A percentile compares a stretch with the other conserved stretches of the same genome.
phyloP scores from a whole-genome alignment of 2,888 invertebrate genomes.

The Ichneumoninae sp. region DNA sequence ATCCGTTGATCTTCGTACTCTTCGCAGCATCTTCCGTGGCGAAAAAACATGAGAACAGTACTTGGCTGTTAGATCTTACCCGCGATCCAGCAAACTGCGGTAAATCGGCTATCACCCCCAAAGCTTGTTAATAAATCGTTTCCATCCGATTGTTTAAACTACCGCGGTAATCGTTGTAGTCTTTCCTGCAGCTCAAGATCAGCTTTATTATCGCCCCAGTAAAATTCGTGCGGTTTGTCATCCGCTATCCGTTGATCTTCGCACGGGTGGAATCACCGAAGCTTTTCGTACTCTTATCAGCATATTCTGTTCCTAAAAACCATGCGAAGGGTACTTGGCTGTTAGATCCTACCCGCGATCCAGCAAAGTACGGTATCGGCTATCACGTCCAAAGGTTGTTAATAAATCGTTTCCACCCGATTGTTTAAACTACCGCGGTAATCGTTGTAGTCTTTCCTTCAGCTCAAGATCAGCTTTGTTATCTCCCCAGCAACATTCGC shows the following conservation, averaged over 20 bases:
- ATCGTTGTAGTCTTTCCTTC: slow-evolving; percentile 33
- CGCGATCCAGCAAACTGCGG: slow-evolving; percentile 21
- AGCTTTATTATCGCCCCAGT: not conserved
- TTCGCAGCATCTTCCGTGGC: not conserved
- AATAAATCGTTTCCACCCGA: slow-evolving; percentile 46
- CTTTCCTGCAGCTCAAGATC: slow-evolving; percentile 22
- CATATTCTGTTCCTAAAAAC: not conserved
- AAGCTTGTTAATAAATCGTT: slow-evolving; percentile 35
- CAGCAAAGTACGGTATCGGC: slow-evolving; percentile 29
- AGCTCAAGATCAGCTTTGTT: slow-evolving; percentile 8
- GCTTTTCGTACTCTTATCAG: not conserved
- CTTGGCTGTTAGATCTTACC: not conserved
- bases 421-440: slow-evolving; percentile 44
- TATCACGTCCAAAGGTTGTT: slow-evolving; percentile 30
- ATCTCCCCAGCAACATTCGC: not conserved
- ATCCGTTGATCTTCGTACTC: not conserved
- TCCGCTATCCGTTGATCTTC: not conserved
- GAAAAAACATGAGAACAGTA: not conserved
- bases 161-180: slow-evolving; percentile 35
- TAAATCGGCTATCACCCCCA: slow-evolving; percentile 38
- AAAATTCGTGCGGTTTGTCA: not conserved
- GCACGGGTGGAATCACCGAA: not conserved
- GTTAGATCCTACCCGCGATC: not conserved
- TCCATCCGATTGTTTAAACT: slow-evolving; percentile 49
- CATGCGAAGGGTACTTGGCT: not conserved